Evolutionary conservation across 2,113 vertebrate genomes (phyloP), one percentile per base, ranked within the genome.

Genomic region (Addax nasomaculatus): DNA sequence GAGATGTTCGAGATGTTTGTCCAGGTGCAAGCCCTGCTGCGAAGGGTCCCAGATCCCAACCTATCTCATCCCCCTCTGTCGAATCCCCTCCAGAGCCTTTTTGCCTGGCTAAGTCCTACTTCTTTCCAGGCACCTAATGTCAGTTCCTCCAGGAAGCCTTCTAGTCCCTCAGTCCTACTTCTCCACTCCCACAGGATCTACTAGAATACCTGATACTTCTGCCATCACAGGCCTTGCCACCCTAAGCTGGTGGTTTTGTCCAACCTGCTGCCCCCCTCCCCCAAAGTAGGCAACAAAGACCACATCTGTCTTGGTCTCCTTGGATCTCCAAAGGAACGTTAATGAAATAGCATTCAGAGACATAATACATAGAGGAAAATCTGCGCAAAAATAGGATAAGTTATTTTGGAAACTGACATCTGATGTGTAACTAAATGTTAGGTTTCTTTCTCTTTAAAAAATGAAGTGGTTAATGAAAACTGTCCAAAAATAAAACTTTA

Each of bases 401-500:
- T 51, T 93, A 76, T 85, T 89, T 96, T 67, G 29, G 60, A 90
- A 95, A 76, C 58, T 67, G 51, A 73, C 78, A 86, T 60, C 97
- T 98, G 97, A 98, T 98, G 97, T 98, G 97, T 95, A 96, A 73
- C 73, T 76, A 78, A 21, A 55, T 90, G 80, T 79, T 95, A 55
- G 47, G 47, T 84, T 90, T 98, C 97, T 98, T 97, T 97, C 89
- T n/a, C 33, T 80, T n/a, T 5, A 49, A 97, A 73, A 97, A 98
- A 97, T 97, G 97, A 96, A 76, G 23, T 76, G 39, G 12, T 7
- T 76, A 76, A 43, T 27, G 96, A 97, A 95, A 86, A 83, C 85
- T 97, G 88, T 97, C 95, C 98, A 96, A 97, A 98, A 98, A 98
- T 33, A 83, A 97, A 98, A 62, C 70, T 92, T 92, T 94, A 98